Conservation (phyloP, 2,888 invertebrate genomes). For the Rhamphomyia laevipes region DNA sequence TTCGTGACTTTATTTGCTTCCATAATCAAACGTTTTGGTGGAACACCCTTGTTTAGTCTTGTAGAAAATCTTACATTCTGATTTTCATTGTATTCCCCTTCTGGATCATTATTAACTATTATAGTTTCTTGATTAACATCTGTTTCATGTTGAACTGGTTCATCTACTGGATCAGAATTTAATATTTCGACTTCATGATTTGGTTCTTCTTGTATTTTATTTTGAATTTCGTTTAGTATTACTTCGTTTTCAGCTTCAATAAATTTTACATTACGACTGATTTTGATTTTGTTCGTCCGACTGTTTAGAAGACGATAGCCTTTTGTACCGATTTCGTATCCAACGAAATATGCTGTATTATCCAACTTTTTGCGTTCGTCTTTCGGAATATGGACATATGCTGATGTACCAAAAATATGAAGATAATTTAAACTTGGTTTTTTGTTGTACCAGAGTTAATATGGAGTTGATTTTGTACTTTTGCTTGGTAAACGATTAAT, state of each 20-base stretch:
- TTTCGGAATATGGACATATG: conserved; percentile 8
- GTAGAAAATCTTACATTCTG: background rate
- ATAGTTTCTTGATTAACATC: background rate
- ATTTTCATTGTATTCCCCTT: background rate
- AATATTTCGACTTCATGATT: background rate
- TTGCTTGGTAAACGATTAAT: conserved; percentile 1
- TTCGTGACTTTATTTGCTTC: background rate
- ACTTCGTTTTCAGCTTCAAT: background rate
- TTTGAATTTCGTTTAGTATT: background rate
- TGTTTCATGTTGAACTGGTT: background rate
- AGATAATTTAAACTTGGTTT: conserved; percentile 5
- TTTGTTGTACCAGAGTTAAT: conserved; percentile 11
- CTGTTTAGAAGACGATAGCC: no score
- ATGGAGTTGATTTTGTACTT: conserved; percentile 7
- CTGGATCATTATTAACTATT: background rate
- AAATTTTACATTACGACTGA: conserved; percentile 10
- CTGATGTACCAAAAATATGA: conserved; percentile 5
- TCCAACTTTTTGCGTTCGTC: conserved; percentile 13
- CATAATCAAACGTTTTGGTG: background rate
- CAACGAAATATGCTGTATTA: conserved; percentile 9
- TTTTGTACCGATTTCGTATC: no score
- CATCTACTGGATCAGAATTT: background rate
- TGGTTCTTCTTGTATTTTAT: background rate
- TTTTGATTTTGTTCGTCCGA: conserved; percentile 2
- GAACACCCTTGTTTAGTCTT: background rate